These are phyloP conservation scores for Empis livida DNA, from an alignment of 2,888 invertebrate genomes.

Conservation along the genomic window DNA sequence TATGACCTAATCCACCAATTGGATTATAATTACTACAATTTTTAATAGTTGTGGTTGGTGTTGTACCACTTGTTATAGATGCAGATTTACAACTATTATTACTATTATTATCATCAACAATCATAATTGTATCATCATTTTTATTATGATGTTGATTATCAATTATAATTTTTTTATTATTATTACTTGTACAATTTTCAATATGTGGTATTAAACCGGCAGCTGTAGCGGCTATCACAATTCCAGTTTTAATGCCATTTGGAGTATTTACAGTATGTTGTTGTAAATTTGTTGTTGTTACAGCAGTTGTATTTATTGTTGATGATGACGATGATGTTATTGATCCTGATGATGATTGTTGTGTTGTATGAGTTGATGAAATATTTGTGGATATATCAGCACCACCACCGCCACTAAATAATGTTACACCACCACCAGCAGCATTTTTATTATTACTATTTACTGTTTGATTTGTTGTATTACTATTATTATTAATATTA, in stretches of 20 bases:
- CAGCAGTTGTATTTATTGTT: slow-evolving; percentile 3
- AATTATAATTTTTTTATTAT: neutral
- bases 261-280: slow-evolving; percentile 13
- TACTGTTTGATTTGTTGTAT: no score
- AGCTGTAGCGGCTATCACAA: slow-evolving; percentile 19
- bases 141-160: neutral
- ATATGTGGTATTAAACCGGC: neutral
- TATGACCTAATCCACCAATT: slow-evolving; percentile 19
- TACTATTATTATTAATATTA: neutral
- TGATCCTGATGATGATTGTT: neutral
- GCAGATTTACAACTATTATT: neutral
- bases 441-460: neutral
- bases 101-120: neutral
- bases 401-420: neutral
- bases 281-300: slow-evolving; percentile 3
- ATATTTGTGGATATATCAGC: neutral
- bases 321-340: neutral
- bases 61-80: slow-evolving; percentile 6
- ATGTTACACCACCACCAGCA: neutral
- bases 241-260: slow-evolving; percentile 20
- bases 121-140: neutral
- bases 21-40: slow-evolving; percentile 4
- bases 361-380: neutral
- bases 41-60: slow-evolving; percentile 10
- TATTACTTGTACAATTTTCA: neutral